Evolutionary conservation across 2,113 vertebrate genomes (phyloP), one percentile per base, ranked within the genome.

Genomic region (Micronycteris hirsuta): DNA sequence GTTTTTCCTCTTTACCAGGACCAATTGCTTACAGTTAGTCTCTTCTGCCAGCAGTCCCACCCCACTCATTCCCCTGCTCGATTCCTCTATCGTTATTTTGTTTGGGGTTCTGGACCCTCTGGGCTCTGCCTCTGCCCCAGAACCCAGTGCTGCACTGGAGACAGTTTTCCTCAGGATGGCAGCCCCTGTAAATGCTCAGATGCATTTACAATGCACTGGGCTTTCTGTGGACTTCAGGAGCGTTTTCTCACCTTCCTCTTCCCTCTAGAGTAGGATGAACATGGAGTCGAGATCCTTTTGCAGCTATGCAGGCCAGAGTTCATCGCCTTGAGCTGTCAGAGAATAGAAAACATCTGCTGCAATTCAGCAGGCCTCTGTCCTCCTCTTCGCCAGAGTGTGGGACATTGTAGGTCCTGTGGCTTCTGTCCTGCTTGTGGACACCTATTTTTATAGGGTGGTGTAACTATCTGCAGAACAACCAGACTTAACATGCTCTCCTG

Each of bases 391-490:
- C 93, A 96, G 94, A 24, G 41, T 80, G 68, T 68, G 68, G 91
- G 91, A 90, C 93, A 76, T 93, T 89, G 96, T 92, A 93, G 86
- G 96, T 92, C 65, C 73, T 19, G 7, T 94, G 93, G 93, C 91
- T 87, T 86, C 89, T 38, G 52, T 95, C 65, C 89, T 77, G 86
- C 82, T 89, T 88, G 84, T 26, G 84, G 91, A 74, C 65, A 86
- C 95, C 96, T 98, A 94, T 98, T 96, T 96, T 97, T 97, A 92
- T 78, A 81, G 76, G 86, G 80, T 85, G 89, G 86, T 73, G 70
- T 97, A 88, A 94, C 54, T 96, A 83, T 95, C 80, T 73, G 67
- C 77, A 73, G 93, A 86, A 96, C 90, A 71, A 85, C 82, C n/a
- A 81, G 88, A 76, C 94, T 89, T 26, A 20, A 33, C 47, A 22